These are phyloP conservation scores for Panagrolaimus sp. DNA, from an alignment of 1,140 invertebrate species.

Conservation along the genomic window DNA sequence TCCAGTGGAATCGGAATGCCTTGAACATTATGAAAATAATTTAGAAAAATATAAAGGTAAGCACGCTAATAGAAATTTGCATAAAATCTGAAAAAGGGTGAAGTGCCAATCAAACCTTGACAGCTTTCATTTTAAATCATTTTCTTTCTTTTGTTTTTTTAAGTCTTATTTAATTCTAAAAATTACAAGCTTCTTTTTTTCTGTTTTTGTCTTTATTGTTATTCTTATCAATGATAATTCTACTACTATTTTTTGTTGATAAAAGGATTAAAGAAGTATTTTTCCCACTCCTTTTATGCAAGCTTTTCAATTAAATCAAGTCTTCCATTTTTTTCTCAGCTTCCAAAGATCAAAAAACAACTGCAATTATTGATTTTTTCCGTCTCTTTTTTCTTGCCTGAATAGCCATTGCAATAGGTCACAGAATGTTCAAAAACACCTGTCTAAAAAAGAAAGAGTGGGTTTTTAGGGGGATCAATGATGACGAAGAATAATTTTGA, in stretches of 20 bases:
- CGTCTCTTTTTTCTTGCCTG: no score
- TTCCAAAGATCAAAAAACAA: not conserved
- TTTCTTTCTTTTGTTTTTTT: not conserved
- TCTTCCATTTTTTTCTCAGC: not conserved
- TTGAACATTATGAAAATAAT: conserved; percentile 47
- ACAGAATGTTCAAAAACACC: no score
- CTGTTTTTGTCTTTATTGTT: not conserved
- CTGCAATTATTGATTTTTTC: not conserved
- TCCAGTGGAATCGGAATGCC: conserved; percentile 40
- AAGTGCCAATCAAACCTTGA: no score
- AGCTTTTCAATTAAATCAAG: no score
- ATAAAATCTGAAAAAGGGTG: no score
- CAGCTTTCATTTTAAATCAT: no score
- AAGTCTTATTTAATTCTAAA: not conserved
- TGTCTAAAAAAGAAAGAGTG: no score
- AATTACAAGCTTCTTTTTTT: not conserved
- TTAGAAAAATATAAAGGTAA: conserved; percentile 50
- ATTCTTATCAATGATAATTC: not conserved
- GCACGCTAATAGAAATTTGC: no score
- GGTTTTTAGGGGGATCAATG: no score
- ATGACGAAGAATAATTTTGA: no score
- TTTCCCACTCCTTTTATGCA: not conserved
- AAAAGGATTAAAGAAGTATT: no score
- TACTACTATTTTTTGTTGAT: not conserved
- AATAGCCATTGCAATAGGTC: no score